Evolutionary conservation across 2,113 vertebrate species (phyloP).

Genomic region (Sylvietta virens): DNA sequence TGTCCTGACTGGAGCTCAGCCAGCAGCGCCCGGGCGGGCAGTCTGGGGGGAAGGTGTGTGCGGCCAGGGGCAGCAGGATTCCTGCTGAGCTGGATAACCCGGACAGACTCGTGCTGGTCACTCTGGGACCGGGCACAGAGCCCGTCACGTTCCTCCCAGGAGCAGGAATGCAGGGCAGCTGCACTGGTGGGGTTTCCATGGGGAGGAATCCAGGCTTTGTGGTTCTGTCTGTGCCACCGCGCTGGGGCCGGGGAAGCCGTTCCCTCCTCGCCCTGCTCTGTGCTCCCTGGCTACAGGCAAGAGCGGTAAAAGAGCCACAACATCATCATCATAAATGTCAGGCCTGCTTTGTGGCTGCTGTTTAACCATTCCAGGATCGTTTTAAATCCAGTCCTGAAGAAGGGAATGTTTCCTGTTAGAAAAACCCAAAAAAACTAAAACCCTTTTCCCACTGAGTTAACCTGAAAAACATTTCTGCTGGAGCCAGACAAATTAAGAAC

Average conservation of each 20-base stretch:
- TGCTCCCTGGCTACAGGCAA: background rate
- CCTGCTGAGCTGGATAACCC: background rate
- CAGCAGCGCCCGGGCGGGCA: background rate
- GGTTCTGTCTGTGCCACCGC: background rate
- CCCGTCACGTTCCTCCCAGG: rapidly evolving
- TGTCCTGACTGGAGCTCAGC: background rate
- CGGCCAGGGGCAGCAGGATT: background rate
- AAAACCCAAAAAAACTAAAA: background rate
- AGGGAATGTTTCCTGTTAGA: background rate
- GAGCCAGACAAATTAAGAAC: background rate
- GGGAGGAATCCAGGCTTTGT: background rate
- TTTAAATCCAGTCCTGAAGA: background rate
- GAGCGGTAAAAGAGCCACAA: background rate
- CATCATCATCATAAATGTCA: background rate
- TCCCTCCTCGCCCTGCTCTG: background rate
- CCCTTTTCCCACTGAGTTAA: background rate
- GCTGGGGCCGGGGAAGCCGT: background rate
- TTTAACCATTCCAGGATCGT: background rate
- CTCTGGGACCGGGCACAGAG: background rate
- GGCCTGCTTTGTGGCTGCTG: background rate
- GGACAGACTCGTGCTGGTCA: background rate
- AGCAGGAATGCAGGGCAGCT: background rate
- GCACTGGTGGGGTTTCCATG: rapidly evolving
- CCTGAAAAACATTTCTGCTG: background rate
- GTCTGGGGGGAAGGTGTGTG: background rate